These are phyloP conservation scores for Glyptemys insculpta DNA, from an alignment of 2,797 vertebrate genomes.

Conservation along the genomic window DNA sequence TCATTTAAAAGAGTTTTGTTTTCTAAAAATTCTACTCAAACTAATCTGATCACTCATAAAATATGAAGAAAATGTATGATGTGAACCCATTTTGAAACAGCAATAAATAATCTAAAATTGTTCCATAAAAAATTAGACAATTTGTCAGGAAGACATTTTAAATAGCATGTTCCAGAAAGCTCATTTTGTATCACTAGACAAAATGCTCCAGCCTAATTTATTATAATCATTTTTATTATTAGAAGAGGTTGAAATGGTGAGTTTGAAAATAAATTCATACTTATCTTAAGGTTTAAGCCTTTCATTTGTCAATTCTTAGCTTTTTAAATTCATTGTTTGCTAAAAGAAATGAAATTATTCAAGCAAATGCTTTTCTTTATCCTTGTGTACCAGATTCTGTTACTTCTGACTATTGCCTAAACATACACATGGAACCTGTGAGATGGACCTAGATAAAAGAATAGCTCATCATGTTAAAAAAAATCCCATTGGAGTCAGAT, in stretches of 20 bases:
- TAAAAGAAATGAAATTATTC: slow-evolving; percentile 52
- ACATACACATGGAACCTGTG: not conserved
- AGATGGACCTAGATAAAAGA: not conserved
- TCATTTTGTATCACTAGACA: slow-evolving; percentile 50
- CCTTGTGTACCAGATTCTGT: not conserved
- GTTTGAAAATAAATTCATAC: slow-evolving; percentile 47
- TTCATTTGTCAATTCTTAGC: slow-evolving; percentile 62
- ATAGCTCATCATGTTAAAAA: not conserved
- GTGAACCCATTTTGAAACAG: slow-evolving; percentile 53
- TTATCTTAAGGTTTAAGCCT: slow-evolving; percentile 56
- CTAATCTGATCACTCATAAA: slow-evolving; percentile 55
- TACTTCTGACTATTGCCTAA: not conserved
- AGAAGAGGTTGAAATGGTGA: slow-evolving; percentile 50
- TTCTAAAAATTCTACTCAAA: slow-evolving; percentile 38
- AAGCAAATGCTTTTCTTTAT: slow-evolving; percentile 48
- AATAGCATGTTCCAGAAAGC: slow-evolving; percentile 1
- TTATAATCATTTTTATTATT: slow-evolving; percentile 50
- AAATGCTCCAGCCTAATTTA: slow-evolving; percentile 56
- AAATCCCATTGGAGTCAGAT: not conserved
- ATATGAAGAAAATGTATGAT: slow-evolving; percentile 66
- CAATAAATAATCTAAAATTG: slow-evolving; percentile 57
- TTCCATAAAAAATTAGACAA: slow-evolving; percentile 35
- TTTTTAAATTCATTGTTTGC: slow-evolving; percentile 48
- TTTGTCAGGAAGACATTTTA: slow-evolving; percentile 48
- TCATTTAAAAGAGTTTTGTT: slow-evolving; percentile 58